Base-by-base conservation (phyloP, 2,797 vertebrate species). In the Cyprinodon diabolis region DNA sequence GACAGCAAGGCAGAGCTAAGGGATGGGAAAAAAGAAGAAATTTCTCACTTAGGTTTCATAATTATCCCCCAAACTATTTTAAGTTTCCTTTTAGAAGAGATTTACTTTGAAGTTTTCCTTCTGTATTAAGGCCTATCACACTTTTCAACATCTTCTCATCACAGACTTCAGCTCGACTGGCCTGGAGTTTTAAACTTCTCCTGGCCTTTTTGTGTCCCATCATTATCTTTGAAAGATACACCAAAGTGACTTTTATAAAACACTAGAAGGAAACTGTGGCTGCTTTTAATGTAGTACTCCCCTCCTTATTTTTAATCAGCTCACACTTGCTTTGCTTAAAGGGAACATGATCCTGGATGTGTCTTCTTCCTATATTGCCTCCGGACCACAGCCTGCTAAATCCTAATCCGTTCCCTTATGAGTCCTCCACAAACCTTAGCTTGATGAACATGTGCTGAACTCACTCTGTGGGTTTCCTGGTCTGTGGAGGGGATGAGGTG, bases 1-100 rank as follows among this genome's bases (percentile, higher is more conserved):
- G 94, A 93, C 94, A 94, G 75, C 66, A 84, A 90, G 90, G 90
- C 67, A 74, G 90, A 82, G 84, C 80, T 87, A 71, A 76, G 81
- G 63, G 80, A 90, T 90, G 30, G 45, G 3, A 35, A 88, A 89
- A 86, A 84, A 74, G 79, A 79, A 87, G 85, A 89, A 89, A 90
- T 88, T 81, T 91, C 72, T 23, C 52, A 79, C 66, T 75, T 70
- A 78, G 84, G 77, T 90, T 90, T 88, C 35, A 60, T 89, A 92
- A 92, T 92, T 91, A 90, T 88, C 81, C 81, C 79, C 4, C 23
- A 83, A 88, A 89, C 45, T 84, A 85, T 83, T 77, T 85, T 21
- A 14, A 35, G 23, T 65, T 74, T 75, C n/a, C 21, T 45, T 54
- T 37, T 19, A 17, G 9, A 68, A 19, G 73, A 84, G 72, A 90